Base-by-base conservation (phyloP, 2,113 vertebrate species). In the Glaucidium brasilianum region DNA sequence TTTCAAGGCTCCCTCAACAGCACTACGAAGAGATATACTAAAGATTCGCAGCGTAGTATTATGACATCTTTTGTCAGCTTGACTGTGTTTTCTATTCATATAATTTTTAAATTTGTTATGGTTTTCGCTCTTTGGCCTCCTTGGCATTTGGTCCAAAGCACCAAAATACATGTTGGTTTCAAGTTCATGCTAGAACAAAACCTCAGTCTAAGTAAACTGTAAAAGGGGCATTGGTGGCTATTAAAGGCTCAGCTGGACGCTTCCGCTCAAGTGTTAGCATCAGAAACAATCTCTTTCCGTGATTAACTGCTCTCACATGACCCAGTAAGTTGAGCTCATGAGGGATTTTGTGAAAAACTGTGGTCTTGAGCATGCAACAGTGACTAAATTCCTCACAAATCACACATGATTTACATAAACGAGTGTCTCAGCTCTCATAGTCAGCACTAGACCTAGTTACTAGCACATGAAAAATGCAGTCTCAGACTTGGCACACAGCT, bases 381-480 rank as follows among this genome's bases (percentile, higher is more conserved):
- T 67, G 90, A 76, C 93, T 92, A 47, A 94, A 88, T 30, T 89
- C 69, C 85, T 86, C 79, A 62, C 95, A 94, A 81, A 81, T 84
- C 90, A 90, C 8, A 5, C 14, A 27, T 8, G 13, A 91, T 88
- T 94, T 89, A 84, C 95, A 91, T 86, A 92, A 93, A 77, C 2
- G 75, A 88, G 76, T 1, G 58, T 29, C 82, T 89, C 4, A 0
- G 77, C 80, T 85, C 94, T 79, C 84, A 37, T 62, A 79, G 93
- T 41, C 87, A 94, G 91, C 59, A n/a, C 60, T 25, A 91, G 92
- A 77, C 49, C 87, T 45, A 45, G 74, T 82, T 90, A 74, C 96
- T 43, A 88, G 29, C 86, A 85, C 89, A 93, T 96, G 86, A 90
- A 74, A 96, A 96, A 97, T 92, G 92, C 74, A 52, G 72, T 82